Evolutionary conservation across 1,140 invertebrate genomes (phyloP).

Genomic region (Pomacea maculata): DNA sequence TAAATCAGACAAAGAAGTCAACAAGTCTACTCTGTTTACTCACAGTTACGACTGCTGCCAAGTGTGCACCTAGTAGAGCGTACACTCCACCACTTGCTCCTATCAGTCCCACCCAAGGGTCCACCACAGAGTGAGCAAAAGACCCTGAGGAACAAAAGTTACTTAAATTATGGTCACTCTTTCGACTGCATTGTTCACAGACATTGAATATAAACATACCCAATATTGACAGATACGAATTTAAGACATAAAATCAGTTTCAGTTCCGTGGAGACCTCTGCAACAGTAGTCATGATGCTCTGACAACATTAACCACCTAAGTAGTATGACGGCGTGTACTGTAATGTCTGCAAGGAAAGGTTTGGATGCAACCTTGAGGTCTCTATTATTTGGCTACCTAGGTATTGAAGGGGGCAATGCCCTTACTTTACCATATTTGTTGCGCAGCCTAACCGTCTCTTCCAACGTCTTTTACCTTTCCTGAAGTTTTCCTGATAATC

Average conservation of each 20-base stretch:
- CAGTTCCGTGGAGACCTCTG: not conserved
- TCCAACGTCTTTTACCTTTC: no score
- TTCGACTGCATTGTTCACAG: not conserved
- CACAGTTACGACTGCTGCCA: slow-evolving; percentile 94
- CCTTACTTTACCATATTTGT: no score
- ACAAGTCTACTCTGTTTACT: slow-evolving; percentile 27
- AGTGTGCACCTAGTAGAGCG: slow-evolving; percentile 91
- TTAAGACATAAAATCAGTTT: not conserved
- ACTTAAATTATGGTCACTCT: not conserved
- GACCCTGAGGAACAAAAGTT: slow-evolving; percentile 56
- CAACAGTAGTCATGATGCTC: no score
- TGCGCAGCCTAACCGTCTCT: no score
- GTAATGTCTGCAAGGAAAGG: no score
- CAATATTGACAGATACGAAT: not conserved
- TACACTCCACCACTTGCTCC: slow-evolving; percentile 97
- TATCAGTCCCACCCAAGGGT: slow-evolving; percentile 85
- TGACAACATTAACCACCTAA: no score
- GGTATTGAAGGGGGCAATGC: no score
- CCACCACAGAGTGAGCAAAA: slow-evolving; percentile 81
- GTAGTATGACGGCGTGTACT: no score
- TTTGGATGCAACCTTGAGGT: no score
- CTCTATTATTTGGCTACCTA: no score
- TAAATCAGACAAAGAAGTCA: no score
- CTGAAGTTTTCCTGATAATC: no score
- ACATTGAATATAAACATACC: not conserved